A percentile compares a stretch with the other conserved stretches of the same genome.
These are phyloP conservation scores for Stigmatopora argus DNA, from an alignment of 2,113 vertebrate genomes.

Conservation along the genomic window DNA sequence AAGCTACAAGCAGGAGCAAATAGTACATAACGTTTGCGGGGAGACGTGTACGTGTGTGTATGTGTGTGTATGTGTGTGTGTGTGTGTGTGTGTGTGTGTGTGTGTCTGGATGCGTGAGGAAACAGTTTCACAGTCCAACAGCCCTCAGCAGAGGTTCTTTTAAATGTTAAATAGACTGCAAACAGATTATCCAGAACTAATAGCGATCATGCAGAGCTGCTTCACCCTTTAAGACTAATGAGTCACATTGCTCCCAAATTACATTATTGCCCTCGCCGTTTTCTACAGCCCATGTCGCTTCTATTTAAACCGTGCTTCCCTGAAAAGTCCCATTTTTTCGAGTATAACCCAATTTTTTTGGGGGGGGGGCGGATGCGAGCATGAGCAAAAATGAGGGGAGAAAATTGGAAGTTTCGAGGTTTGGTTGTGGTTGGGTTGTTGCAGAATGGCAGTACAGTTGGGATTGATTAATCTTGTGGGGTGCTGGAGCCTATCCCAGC, in stretches of 20 bases:
- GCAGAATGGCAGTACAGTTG: too few species aligned
- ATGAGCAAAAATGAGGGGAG: too few species aligned
- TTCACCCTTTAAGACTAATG: conserved; percentile 27
- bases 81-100: conserved; percentile 7
- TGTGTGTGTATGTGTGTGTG: neutral
- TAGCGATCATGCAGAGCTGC: conserved; percentile 22
- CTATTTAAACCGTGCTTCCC: neutral
- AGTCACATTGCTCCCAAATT: conserved; percentile 25
- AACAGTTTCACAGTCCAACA: conserved; percentile 37
- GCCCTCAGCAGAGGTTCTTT: conserved; percentile 32
- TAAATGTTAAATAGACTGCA: conserved; percentile 28
- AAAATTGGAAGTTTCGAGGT: too few species aligned
- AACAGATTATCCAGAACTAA: conserved; percentile 36
- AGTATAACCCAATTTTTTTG: neutral
- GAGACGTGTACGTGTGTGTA: neutral
- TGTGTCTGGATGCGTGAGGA: conserved; percentile 16
- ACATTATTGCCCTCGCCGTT: conserved; percentile 18
- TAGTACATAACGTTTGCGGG: conserved; percentile 3
- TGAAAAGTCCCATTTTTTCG: neutral
- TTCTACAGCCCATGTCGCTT: conserved; percentile 12
- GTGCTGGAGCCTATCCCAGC: too few species aligned
- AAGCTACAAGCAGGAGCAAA: conserved; percentile 4
- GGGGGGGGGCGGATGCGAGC: too few species aligned
- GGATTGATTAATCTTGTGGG: too few species aligned
- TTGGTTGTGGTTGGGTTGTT: too few species aligned